Conservation (phyloP, 2,888 invertebrate genomes). For the Arenicola marina region DNA sequence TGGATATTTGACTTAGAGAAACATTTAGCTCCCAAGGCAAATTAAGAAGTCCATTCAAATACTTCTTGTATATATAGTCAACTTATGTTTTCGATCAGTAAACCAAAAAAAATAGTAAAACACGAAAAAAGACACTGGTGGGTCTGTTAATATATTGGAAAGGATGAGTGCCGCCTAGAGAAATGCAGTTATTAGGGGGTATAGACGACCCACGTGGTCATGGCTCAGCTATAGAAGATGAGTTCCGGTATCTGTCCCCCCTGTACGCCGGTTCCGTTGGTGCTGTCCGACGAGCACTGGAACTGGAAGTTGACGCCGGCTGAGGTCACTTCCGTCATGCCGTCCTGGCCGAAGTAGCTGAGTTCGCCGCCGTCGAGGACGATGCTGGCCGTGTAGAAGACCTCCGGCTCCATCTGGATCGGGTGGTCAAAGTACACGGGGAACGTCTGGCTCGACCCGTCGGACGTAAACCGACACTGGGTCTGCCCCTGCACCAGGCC, state of each 20-base stretch:
- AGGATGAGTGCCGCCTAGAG: background rate
- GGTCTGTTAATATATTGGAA: background rate
- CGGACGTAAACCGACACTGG: conserved; percentile 92
- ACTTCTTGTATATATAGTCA: too few relatives aligned
- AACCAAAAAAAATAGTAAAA: too few relatives aligned
- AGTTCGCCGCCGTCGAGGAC: conserved; percentile 90
- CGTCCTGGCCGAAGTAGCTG: conserved; percentile 97
- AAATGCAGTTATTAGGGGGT: background rate
- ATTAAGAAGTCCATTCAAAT: too few relatives aligned
- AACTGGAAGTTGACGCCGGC: conserved; percentile 95
- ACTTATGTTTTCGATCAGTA: too few relatives aligned
- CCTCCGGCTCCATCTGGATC: conserved; percentile 88
- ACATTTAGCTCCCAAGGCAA: too few relatives aligned
- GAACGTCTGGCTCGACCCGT: conserved; percentile 94
- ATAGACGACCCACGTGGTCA: too few relatives aligned
- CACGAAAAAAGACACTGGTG: background rate
- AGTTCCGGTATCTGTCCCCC: conserved; percentile 97
- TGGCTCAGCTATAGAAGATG: conserved; percentile 56
- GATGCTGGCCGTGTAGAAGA: conserved; percentile 94
- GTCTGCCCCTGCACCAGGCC: conserved; percentile 87
- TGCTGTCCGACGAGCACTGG: conserved; percentile 95
- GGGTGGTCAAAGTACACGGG: conserved; percentile 82
- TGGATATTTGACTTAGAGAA: too few relatives aligned
- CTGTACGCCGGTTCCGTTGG: conserved; percentile 95
- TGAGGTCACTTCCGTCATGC: conserved; percentile 85